Conservation (phyloP, 2,888 invertebrate genomes). For the Eilema sororculum region DNA sequence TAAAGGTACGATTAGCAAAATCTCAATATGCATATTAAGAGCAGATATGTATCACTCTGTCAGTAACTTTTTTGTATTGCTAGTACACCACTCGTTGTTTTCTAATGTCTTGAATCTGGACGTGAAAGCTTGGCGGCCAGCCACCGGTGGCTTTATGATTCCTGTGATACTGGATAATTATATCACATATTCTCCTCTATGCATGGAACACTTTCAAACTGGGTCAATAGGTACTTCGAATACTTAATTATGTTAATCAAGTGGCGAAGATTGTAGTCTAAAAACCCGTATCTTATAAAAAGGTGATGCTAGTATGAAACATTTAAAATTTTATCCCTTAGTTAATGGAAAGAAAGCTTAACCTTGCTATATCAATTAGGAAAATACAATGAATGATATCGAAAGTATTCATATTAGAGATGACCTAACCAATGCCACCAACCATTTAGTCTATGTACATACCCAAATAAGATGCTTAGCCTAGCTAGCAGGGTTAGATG, state of each 20-base stretch:
- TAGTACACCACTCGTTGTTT: constrained; percentile 47
- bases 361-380: too few species aligned
- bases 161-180: constrained; percentile 53
- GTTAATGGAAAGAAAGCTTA: too few species aligned
- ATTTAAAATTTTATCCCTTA: too few species aligned
- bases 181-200: constrained; percentile 39
- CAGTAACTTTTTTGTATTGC: constrained; percentile 37
- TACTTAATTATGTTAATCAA: constrained; percentile 18
- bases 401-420: too few species aligned
- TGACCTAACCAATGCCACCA: too few species aligned
- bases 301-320: background rate
- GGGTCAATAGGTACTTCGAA: constrained; percentile 30
- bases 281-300: background rate
- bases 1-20: constrained; percentile 18
- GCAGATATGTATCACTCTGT: constrained; percentile 1
- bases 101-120: constrained; percentile 46
- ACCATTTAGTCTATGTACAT: too few species aligned
- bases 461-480: too few species aligned
- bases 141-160: constrained; percentile 61
- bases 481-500: too few species aligned
- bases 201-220: constrained; percentile 42
- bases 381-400: too few species aligned
- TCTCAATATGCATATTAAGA: constrained; percentile 33
- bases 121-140: constrained; percentile 59
- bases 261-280: background rate